Base-by-base conservation (phyloP, 2,797 vertebrate species). In the Sebastes taczanowskii region DNA sequence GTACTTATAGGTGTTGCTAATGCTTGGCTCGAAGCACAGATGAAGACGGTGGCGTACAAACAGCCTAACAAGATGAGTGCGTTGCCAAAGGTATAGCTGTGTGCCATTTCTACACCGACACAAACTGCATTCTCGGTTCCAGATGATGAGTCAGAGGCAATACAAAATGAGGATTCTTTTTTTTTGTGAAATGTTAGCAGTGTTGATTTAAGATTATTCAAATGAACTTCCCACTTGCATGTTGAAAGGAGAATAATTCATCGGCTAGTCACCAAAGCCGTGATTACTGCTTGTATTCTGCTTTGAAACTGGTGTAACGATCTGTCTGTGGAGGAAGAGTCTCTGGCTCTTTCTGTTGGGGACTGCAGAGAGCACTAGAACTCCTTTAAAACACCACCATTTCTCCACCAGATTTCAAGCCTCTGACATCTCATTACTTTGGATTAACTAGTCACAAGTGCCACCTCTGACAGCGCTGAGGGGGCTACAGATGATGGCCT, bases 151-250 rank as follows among this genome's bases (percentile, higher is more conserved):
- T 91, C 88, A 89, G 80, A 88, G 70, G 56, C 32, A 49, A 42
- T n/a, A 53, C 30, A 83, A 78, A 82, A 77, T 77, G n/a, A 38
- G 32, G 18, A 27, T 49, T 68, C 65, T 65, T 58, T 49, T 72
- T 30, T 29, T 46, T 73, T 62, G 74, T 1, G 14, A 71, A 68
- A 62, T 83, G 76, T 82, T 11, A 25, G 53, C 67, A 80, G 70
- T 83, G 64, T 80, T 78, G 76, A 89, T 88, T 87, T 84, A 59
- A 80, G 53, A 88, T 89, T 86, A 89, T 92, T 91, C 78, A 88
- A 91, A 91, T 87, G 30, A 83, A 84, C 79, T 77, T 82, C 81
- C 86, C 75, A 88, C 82, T 86, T 82, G 71, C 71, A 83, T 61
- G 61, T 80, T 86, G 63, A 79, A 85, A 78, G 63, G 52, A 58